Conservation (phyloP, 1,140 invertebrate genomes). For the Lucilia cuprina region DNA sequence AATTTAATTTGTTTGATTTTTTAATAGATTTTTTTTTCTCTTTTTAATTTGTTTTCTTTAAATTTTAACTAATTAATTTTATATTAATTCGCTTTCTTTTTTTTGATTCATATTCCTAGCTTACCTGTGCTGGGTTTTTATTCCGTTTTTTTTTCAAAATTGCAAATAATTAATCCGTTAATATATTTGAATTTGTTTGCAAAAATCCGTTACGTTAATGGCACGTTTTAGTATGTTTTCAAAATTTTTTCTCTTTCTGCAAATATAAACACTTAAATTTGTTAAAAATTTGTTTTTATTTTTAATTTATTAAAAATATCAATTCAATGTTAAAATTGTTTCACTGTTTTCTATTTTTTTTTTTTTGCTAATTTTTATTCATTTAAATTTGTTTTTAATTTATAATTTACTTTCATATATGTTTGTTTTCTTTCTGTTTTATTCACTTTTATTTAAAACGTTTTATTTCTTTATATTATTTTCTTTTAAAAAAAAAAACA, state of each 20-base stretch:
- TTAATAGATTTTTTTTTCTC: not conserved
- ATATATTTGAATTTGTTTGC: not conserved
- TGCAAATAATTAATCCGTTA: slow-evolving; percentile 4
- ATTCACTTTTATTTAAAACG: not conserved
- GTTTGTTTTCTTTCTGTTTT: not conserved
- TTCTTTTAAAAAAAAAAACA: not conserved
- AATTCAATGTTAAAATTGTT: not conserved
- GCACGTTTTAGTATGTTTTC: not conserved
- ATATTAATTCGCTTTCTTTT: not conserved
- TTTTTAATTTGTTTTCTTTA: not conserved
- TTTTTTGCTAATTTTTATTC: not conserved
- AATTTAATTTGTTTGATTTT: not conserved
- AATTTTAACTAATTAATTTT: not conserved
- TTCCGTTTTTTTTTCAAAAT: slow-evolving; percentile 1
- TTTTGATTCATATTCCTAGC: not conserved
- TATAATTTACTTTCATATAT: not conserved
- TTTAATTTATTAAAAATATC: not conserved
- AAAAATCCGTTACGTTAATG: slow-evolving; percentile 29
- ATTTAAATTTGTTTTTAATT: not conserved
- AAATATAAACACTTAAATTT: not conserved
- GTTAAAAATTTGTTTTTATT: not conserved
- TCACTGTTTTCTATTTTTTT: not conserved
- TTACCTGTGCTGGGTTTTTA: not conserved
- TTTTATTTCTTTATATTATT: not conserved
- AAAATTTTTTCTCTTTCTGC: not conserved